phyloP scores from a whole-genome alignment of 2,113 vertebrate species.

The Oenanthe melanoleuca region DNA sequence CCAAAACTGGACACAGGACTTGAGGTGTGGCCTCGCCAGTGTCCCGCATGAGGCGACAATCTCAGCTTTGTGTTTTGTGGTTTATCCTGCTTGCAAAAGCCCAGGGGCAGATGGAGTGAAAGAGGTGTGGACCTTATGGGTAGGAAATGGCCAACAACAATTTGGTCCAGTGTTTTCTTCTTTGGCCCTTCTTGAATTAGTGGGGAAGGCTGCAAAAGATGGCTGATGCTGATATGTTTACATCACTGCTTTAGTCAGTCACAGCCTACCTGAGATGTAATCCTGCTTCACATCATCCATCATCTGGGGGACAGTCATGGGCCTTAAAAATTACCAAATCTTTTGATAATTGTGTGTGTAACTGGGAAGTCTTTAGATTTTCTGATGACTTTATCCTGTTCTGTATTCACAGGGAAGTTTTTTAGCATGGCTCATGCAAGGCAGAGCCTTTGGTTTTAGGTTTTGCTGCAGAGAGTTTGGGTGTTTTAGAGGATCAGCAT shows the following conservation, averaged over 20 bases:
- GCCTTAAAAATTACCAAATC: background rate
- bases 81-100: background rate
- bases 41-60: fast-evolving
- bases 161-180: background rate
- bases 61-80: background rate
- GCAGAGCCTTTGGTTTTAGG: background rate
- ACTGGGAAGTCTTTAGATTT: background rate
- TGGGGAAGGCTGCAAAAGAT: background rate
- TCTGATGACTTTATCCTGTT: background rate
- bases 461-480: background rate
- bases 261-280: background rate
- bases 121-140: background rate
- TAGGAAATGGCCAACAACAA: background rate
- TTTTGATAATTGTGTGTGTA: background rate
- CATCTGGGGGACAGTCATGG: background rate
- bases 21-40: background rate
- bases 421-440: background rate
- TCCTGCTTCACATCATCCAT: background rate
- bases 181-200: background rate
- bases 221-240: background rate
- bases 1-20: background rate
- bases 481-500: background rate
- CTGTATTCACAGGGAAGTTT: background rate
- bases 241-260: background rate
- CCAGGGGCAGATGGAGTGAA: background rate